These are phyloP conservation scores for Osedax frankpressi DNA, from an alignment of 2,888 invertebrate genomes.

Conservation along the genomic window DNA sequence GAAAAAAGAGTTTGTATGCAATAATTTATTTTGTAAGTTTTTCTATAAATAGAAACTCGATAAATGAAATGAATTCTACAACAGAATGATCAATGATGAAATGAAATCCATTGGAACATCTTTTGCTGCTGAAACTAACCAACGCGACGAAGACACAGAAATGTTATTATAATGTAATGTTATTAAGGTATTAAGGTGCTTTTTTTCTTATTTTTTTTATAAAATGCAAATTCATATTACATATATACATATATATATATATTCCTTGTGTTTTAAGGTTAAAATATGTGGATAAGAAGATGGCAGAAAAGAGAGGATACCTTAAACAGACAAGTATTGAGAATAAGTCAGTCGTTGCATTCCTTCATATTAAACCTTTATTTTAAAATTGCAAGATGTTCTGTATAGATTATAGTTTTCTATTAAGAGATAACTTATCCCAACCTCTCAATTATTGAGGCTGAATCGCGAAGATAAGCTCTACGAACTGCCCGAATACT, in stretches of 20 bases:
- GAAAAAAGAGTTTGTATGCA: constrained; percentile 34
- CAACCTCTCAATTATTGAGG: too few relatives aligned
- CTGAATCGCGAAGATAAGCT: constrained; percentile 34
- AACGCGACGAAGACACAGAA: constrained; percentile 93
- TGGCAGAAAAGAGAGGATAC: constrained; percentile 67
- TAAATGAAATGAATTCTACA: neutral
- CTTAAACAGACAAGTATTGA: constrained; percentile 27
- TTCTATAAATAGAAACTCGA: neutral
- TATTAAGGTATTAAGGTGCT: too few relatives aligned
- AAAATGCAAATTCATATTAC: too few relatives aligned
- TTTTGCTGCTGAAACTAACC: constrained; percentile 93
- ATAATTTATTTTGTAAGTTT: neutral
- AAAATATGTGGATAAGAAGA: constrained; percentile 72
- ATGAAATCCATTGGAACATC: constrained; percentile 67
- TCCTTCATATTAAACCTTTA: too few relatives aligned
- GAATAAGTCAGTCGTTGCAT: constrained; percentile 19
- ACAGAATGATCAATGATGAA: constrained; percentile 33
- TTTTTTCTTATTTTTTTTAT: neutral
- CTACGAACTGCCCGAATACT: constrained; percentile 73
- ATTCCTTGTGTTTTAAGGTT: too few relatives aligned
- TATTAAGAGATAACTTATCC: too few relatives aligned
- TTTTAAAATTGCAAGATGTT: too few relatives aligned
- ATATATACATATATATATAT: too few relatives aligned
- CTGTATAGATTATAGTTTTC: too few relatives aligned
- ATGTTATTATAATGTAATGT: constrained; percentile 58